Base-by-base conservation (phyloP, 2,888 invertebrate species). In the Melanotus villosus region DNA sequence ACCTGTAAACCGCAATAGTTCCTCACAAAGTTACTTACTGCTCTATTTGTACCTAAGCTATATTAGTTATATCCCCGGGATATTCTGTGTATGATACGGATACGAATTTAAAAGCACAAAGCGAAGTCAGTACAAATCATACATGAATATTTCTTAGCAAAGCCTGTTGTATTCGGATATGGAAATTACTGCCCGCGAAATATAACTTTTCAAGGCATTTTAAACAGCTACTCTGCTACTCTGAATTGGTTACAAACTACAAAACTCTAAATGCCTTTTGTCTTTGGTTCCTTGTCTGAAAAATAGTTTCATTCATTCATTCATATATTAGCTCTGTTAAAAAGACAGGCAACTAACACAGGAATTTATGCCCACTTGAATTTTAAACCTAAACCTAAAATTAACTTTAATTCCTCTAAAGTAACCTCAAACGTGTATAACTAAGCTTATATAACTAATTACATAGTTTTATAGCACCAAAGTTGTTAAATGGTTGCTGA, bases 1-100 rank as follows among this genome's bases (percentile, higher is more conserved):
- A 50, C 47, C 52, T 41, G 47, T 52, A 50, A 62, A 38, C 62
- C 45, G 50, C 50, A 62, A 18, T 36, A 62, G 62, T 50, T 62
- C 26, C 59, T 43, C 14, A 14, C 52, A 62, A 62, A 62, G 62
- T 62, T 62, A 52, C 34, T 16, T 26, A 32, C 56, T 52, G 50
- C 38, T 50, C 52, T 52, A 62, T 62, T 62, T 38, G 50, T 36
- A 36, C 50, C 19, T 34, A 50, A 47, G 52, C 43, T 32, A 45
- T 62, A 38, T 36, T 50, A 38, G 62, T 18, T 62, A 38, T 50
- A 62, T 36, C 62, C 62, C 12, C 12, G 14, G 62, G 62, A 62
- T 50, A 62, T 62, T 5, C 50, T 62, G 50, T 52, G 19, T 41
- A 21, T 34, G 45, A 47, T 47, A 45, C 16, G 50, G 21, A 23